Evolutionary conservation across 2,888 invertebrate species (phyloP).

Genomic region (Heliothis peltigera): DNA sequence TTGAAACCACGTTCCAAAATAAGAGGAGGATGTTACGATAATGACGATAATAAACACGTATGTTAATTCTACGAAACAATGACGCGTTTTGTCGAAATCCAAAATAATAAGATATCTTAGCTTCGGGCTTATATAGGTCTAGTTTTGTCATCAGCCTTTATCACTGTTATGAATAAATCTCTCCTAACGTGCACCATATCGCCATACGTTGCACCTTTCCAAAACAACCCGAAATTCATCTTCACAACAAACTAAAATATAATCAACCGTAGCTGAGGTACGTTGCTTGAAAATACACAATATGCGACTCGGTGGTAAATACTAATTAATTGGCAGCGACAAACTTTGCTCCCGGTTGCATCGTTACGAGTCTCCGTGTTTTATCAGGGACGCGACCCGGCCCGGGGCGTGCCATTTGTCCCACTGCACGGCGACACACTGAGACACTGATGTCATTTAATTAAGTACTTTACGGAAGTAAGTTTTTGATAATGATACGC

Average conservation of each 20-base stretch:
- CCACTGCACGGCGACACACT: constrained; percentile 24
- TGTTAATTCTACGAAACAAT: too few relatives aligned
- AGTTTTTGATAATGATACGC: neutral
- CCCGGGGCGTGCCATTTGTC: constrained; percentile 55
- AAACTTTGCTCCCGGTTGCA: constrained; percentile 66
- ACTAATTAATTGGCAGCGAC: constrained; percentile 69
- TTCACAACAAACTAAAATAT: constrained; percentile 11
- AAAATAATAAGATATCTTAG: too few relatives aligned
- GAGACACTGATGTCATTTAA: constrained; percentile 13
- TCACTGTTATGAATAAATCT: too few relatives aligned
- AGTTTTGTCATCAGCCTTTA: too few relatives aligned
- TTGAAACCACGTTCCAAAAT: too few relatives aligned
- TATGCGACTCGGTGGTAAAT: constrained; percentile 61
- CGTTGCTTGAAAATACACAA: constrained; percentile 48
- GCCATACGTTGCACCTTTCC: neutral
- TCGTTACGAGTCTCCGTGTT: constrained; percentile 62
- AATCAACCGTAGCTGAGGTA: constrained; percentile 19
- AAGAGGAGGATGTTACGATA: too few relatives aligned
- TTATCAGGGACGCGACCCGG: constrained; percentile 54
- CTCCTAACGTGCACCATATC: too few relatives aligned
- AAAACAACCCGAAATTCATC: neutral
- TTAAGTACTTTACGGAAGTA: constrained; percentile 7
- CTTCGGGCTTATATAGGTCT: too few relatives aligned
- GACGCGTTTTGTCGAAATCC: too few relatives aligned
- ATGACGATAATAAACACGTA: too few relatives aligned